These are phyloP conservation scores for Falco biarmicus DNA, from an alignment of 2,797 vertebrate genomes.

Conservation along the genomic window DNA sequence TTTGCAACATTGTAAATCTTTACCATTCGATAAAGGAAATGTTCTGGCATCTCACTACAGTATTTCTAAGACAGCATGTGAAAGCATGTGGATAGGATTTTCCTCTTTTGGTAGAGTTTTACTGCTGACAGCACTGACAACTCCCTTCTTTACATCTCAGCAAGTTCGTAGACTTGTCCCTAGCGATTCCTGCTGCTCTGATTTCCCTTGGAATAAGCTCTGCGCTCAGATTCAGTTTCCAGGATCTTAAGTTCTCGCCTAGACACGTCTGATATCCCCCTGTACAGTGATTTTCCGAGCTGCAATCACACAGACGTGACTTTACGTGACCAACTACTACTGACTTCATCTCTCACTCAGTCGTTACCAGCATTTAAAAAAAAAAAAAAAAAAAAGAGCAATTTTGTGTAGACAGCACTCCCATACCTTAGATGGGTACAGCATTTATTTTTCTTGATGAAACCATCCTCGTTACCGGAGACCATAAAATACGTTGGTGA, in stretches of 20 bases:
- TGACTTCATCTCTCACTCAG: too few relatives aligned
- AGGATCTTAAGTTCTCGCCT: background rate
- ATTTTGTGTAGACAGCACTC: too few relatives aligned
- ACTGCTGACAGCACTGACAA: background rate
- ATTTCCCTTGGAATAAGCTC: background rate
- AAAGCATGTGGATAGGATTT: background rate
- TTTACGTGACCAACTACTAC: too few relatives aligned
- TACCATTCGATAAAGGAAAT: background rate
- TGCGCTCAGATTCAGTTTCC: background rate
- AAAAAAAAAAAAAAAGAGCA: too few relatives aligned
- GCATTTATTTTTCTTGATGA: too few relatives aligned
- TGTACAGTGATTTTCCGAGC: too few relatives aligned
- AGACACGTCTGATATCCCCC: background rate
- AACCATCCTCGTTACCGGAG: too few relatives aligned
- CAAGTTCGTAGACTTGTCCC: background rate
- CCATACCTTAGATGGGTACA: too few relatives aligned
- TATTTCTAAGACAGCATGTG: background rate
- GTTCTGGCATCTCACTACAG: background rate
- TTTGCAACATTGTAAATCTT: background rate
- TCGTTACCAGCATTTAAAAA: too few relatives aligned
- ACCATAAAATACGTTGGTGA: too few relatives aligned
- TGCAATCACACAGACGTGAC: too few relatives aligned
- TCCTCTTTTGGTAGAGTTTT: background rate
- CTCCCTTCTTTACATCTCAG: background rate
- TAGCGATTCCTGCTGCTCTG: background rate